Base-by-base conservation (phyloP, 2,888 invertebrate species). In the Leucophenga montana region DNA sequence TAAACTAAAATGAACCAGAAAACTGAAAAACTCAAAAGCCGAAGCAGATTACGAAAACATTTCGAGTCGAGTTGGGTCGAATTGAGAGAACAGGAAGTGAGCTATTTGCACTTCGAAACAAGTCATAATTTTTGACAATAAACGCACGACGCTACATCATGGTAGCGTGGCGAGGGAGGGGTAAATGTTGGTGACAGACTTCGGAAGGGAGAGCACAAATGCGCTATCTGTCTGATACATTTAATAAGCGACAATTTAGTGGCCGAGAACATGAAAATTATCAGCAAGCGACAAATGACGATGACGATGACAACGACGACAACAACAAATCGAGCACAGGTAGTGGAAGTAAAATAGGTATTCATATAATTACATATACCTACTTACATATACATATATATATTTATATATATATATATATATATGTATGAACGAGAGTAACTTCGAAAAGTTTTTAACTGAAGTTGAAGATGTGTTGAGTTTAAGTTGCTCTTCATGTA, bases 231-330 rank as follows among this genome's bases (percentile, higher is more conserved):
- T 39, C 46, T 53, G 66, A 66, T 9, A 71, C 72, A 79, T 76
- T 83, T 81, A 81, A 81, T 83, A 81, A 81, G 84, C 82, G 80
- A 80, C 84, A 83, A 82, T 81, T 83, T 81, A 77, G 82, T 78
- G 78, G 73, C 39, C 61, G 39, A 61, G 39, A 61, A 61, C 57
- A 57, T 57, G 31, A 57, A 57, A 57, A 57, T 31, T 57, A 57
- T 57, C 57, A 57, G 39, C 11, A 39, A 39, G 39, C 39, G 39
- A 39, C 39, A 39, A 39, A 39, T 39, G 39, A 11, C 9, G 9
- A 57, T 22, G 27, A n/a, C 57, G 14, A 11, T n/a, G 18, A 50
- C 54, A 54, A 54, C 20, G 33, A 39, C 61, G 16, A 39, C 39
- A 13, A 27, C 61, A 39, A 39, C 39, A 39, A 39, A 39, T 39